Evolutionary conservation across 2,797 vertebrate species (phyloP).

Genomic region (Hemibagrus guttatus): DNA sequence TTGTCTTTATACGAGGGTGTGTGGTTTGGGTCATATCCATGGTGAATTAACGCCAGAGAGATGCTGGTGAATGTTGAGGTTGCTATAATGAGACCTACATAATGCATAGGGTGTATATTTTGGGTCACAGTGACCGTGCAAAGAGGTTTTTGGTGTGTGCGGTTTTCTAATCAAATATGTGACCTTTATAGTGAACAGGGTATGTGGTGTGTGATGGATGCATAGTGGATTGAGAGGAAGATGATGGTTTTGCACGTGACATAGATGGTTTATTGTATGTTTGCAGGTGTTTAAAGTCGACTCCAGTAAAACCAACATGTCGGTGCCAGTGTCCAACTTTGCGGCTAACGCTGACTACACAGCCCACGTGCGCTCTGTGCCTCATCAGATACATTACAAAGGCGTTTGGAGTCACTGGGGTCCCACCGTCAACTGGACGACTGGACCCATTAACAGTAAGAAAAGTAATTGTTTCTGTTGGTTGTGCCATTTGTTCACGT

Average conservation of each 20-base stretch:
- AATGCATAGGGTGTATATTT: not conserved
- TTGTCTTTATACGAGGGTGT: not conserved
- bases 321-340: conserved; percentile 48
- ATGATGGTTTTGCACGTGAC: too few species aligned
- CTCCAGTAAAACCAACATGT: fast-evolving
- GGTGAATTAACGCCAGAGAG: not conserved
- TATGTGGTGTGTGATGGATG: not conserved
- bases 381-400: not conserved
- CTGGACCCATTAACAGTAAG: conserved; percentile 23
- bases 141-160: not conserved
- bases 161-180: not conserved
- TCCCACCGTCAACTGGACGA: conserved; percentile 64
- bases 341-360: conserved; percentile 55
- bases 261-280: not conserved
- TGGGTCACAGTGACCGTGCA: not conserved
- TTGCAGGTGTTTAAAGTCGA: conserved; percentile 48
- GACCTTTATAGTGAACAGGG: not conserved
- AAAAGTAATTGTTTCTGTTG: not conserved
- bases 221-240: not conserved
- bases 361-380: conserved; percentile 65
- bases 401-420: conserved; percentile 77
- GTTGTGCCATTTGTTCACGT: not conserved
- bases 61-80: not conserved
- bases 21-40: not conserved
- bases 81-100: not conserved